A percentile compares a stretch with the other conserved stretches of the same genome.
These are phyloP conservation scores for Euwallacea fornicatus DNA, from an alignment of 1,140 invertebrate genomes.

Conservation along the genomic window DNA sequence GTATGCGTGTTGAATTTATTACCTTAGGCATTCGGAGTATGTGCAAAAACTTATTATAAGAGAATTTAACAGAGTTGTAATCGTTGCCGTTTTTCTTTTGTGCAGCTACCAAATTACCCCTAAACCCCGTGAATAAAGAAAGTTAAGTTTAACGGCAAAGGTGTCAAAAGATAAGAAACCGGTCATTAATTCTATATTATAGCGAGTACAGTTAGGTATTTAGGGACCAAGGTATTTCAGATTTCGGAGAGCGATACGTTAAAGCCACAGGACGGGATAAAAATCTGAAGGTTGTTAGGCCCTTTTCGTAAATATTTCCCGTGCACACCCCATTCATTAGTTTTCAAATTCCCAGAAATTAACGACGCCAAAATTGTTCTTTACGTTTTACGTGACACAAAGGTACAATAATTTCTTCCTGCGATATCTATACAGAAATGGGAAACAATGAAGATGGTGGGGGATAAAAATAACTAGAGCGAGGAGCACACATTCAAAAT, in stretches of 20 bases:
- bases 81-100: too few species aligned
- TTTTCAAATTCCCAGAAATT: constrained; percentile 17
- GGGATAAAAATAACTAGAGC: constrained; percentile 24
- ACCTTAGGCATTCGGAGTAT: too few species aligned
- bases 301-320: constrained; percentile 24
- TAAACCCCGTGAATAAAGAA: constrained; percentile 8
- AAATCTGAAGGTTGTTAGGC: constrained; percentile 23
- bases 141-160: constrained; percentile 11
- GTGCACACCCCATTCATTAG: constrained; percentile 18
- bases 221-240: constrained; percentile 20
- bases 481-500: constrained; percentile 19
- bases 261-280: constrained; percentile 18
- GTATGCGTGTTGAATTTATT: too few species aligned
- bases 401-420: background rate
- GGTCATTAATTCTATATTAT: constrained; percentile 29
- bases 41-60: too few species aligned
- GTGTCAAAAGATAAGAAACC: constrained; percentile 18
- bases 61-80: too few species aligned
- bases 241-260: constrained; percentile 12
- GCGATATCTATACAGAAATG: background rate
- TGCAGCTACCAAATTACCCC: constrained; percentile 12
- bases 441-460: background rate
- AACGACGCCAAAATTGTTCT: background rate
- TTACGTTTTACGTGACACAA: background rate
- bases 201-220: constrained; percentile 29